Evolutionary conservation across 2,797 vertebrate genomes (phyloP).

Genomic region (Otus scops): DNA sequence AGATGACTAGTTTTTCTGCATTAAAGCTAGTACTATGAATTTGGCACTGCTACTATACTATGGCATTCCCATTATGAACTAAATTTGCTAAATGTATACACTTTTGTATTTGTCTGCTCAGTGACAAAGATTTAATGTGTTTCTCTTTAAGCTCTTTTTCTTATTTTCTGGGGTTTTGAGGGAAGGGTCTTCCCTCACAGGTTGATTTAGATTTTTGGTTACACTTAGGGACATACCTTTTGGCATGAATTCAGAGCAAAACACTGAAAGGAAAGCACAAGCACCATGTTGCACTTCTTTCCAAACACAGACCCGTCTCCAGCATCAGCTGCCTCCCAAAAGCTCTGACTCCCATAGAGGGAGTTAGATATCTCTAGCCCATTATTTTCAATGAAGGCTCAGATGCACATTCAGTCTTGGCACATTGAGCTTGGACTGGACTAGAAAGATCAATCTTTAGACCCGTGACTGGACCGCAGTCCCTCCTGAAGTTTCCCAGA

Average conservation of each 20-base stretch:
- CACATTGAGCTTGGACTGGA: background rate
- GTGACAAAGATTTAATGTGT: background rate
- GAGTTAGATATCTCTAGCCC: background rate
- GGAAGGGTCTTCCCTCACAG: background rate
- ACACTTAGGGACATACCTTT: background rate
- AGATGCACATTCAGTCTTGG: background rate
- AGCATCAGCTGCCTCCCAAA: background rate
- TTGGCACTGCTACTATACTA: background rate
- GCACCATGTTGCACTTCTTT: background rate
- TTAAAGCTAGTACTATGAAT: background rate
- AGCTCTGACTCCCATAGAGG: background rate
- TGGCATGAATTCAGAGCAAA: background rate
- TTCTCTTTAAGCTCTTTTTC: background rate
- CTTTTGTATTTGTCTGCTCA: background rate
- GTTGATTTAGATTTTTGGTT: background rate
- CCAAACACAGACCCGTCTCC: background rate
- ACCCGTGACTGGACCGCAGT: too few species aligned
- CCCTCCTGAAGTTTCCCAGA: background rate
- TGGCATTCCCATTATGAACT: background rate
- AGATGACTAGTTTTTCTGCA: background rate
- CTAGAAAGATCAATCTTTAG: background rate
- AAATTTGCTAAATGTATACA: background rate
- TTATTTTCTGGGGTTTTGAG: background rate
- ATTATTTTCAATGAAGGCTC: background rate
- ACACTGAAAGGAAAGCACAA: background rate